Evolutionary conservation across 2,888 invertebrate genomes (phyloP).

Genomic region (Phania funesta): DNA sequence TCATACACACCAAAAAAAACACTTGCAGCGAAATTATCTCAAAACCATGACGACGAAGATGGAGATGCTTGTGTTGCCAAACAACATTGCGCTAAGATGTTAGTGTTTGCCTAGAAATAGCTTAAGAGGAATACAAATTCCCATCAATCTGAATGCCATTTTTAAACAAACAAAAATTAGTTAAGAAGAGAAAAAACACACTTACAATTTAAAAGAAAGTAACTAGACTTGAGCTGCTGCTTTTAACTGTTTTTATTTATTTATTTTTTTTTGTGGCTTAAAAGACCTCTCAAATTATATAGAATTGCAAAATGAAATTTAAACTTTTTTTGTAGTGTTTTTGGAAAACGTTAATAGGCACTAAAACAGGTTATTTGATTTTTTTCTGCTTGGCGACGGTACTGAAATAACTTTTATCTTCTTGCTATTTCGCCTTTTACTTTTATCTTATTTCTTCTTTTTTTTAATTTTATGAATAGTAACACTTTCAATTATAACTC

Average conservation of each 20-base stretch:
- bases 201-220: conserved; percentile 46
- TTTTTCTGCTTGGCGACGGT: neutral
- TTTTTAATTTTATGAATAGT: neutral
- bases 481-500: conserved; percentile 62
- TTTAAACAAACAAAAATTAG: neutral
- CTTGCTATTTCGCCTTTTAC: conserved; percentile 27
- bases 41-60: conserved; percentile 25
- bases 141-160: conserved; percentile 42
- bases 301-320: conserved; percentile 49
- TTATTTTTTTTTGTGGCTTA: neutral
- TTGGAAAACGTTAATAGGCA: conserved; percentile 25
- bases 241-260: neutral
- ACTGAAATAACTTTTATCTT: conserved; percentile 38
- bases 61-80: conserved; percentile 34
- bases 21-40: conserved; percentile 1
- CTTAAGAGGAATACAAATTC: conserved; percentile 45
- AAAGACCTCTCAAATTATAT: conserved; percentile 42
- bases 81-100: conserved; percentile 7
- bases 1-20: neutral
- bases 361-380: conserved; percentile 67
- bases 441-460: neutral
- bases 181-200: neutral
- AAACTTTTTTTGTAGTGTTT: conserved; percentile 44
- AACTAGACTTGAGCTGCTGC: conserved; percentile 3
- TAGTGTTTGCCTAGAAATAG: neutral